Evolutionary conservation across 2,888 invertebrate genomes (phyloP), one percentile per base, ranked within the genome.

Genomic region (Cheilosia vernalis): DNA sequence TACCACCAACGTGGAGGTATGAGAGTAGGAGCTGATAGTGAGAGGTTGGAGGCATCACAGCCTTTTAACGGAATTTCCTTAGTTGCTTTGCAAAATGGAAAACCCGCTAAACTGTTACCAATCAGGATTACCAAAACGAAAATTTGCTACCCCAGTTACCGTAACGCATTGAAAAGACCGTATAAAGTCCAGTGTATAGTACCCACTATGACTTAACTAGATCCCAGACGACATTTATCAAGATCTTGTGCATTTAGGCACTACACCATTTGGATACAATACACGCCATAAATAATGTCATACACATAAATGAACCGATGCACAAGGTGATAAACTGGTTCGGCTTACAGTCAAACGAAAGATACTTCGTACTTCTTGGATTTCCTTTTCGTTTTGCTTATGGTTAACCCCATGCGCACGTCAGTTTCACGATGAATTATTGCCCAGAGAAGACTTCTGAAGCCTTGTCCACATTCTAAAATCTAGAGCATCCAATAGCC

Each of bases 401-500:
- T 24, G 21, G 21, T 21, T 21, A 49, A 7, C 21, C 13, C 15
- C 15, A 13, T 13, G 24, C 13, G 37, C 19, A 17, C 56, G 17
- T 58, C 19, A 19, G 30, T 13, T 13, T 37, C 37, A 1, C 5
- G 9, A 61, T 44, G 27, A 61, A 30, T 61, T 44, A 44, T 44
- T 44, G 44, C 24, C 24, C 40, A 40, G 33, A 47, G 9, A 6
- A 60, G 7, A 19, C 42, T 15, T 40, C 24, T 21, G n/a, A 24
- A 0, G 24, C 21, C 37, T 42, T n/a, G 61, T 27, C 21, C 19
- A 37, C 10, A 58, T 55, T 55, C 55, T 55, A 17, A n/a, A 24
- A 47, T 49, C 37, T 51, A 42, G 27, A 30, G 24, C 55, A 40
- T 19, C 49, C 27, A 56, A 27, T 61, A 44, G 63, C 60, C 53